A percentile compares a stretch with the other conserved stretches of the same genome.
Evolutionary conservation across 2,797 vertebrate genomes (phyloP).

Genomic region (Bucorvus abyssinicus): DNA sequence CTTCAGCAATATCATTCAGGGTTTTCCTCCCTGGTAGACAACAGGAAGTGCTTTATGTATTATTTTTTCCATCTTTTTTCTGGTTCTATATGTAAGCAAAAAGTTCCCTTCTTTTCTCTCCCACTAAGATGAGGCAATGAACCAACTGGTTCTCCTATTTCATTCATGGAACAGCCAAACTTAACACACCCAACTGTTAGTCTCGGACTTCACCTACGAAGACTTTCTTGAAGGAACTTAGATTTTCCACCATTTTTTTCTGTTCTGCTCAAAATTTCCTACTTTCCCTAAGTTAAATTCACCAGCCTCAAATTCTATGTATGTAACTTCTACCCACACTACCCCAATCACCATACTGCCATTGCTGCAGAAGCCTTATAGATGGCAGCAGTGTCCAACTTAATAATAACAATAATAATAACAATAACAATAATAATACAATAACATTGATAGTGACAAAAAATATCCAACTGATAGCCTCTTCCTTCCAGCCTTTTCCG

Average conservation of each 20-base stretch:
- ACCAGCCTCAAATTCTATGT: not conserved
- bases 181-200: not conserved
- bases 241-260: not conserved
- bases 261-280: not conserved
- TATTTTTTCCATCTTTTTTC: not conserved
- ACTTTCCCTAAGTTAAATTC: not conserved
- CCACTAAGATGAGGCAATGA: not conserved
- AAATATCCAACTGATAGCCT: not conserved
- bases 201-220: not conserved
- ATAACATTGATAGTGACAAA: not conserved
- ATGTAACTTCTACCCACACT: not conserved
- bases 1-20: not conserved
- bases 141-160: not conserved
- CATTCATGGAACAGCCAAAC: not conserved
- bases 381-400: not conserved
- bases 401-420: not conserved
- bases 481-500: not conserved
- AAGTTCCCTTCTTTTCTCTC: not conserved
- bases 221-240: not conserved
- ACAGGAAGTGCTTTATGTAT: not conserved
- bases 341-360: not conserved
- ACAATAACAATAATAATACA: fast-evolving
- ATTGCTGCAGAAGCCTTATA: not conserved
- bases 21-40: not conserved
- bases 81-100: not conserved